Evolutionary conservation across 1,140 invertebrate species (phyloP).

Genomic region (Lamellibrachia luymesi): DNA sequence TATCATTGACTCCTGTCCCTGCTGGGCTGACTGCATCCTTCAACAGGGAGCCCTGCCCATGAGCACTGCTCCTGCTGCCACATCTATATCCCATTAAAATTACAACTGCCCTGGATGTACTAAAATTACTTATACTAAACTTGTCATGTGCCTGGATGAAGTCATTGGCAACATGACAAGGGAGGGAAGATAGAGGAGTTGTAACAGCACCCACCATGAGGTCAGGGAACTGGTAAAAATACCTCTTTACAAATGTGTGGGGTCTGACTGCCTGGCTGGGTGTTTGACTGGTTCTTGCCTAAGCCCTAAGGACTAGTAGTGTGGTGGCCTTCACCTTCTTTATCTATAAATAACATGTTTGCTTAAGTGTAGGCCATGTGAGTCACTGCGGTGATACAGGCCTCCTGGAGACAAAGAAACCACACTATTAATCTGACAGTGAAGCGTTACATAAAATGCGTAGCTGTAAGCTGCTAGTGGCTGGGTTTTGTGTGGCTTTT

Average conservation of each 20-base stretch:
- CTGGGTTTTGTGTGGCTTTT: constrained; percentile 4
- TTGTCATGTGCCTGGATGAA: neutral
- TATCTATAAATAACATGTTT: neutral
- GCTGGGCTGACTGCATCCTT: neutral
- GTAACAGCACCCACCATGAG: neutral
- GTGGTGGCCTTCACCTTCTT: neutral
- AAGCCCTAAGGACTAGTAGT: neutral
- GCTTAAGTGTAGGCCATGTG: neutral
- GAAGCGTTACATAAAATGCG: constrained; percentile 1
- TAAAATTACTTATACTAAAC: neutral
- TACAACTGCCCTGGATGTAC: neutral
- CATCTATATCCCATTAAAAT: neutral
- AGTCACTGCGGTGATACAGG: neutral
- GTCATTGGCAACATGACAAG: neutral
- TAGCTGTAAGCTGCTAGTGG: neutral
- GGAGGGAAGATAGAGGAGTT: neutral
- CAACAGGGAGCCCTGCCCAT: neutral
- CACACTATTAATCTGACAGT: neutral
- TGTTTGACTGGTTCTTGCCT: neutral
- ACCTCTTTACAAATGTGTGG: neutral
- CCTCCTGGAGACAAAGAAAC: constrained; percentile 3
- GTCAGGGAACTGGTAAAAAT: neutral
- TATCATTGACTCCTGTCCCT: neutral
- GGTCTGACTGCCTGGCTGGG: neutral
- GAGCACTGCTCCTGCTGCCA: neutral